Conservation (phyloP, 2,113 vertebrate species). For the Desmodus rotundus region DNA sequence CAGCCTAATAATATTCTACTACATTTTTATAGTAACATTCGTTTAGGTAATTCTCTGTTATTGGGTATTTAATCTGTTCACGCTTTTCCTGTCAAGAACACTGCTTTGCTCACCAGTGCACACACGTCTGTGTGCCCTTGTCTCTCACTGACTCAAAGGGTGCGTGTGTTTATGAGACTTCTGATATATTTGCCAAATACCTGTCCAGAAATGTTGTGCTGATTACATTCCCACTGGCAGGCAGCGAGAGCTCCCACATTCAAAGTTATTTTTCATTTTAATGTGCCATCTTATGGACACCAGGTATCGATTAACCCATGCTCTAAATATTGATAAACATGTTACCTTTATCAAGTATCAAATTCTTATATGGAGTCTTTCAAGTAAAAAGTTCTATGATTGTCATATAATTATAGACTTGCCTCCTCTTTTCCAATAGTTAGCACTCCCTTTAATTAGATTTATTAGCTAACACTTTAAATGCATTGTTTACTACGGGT, state of each 20-base stretch:
- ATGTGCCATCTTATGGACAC: neutral
- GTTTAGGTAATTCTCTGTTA: neutral
- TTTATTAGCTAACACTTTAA: neutral
- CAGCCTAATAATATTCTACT: neutral
- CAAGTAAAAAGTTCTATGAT: too few species aligned
- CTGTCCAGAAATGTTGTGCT: constrained; percentile 22
- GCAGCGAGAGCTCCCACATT: neutral
- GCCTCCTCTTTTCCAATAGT: neutral
- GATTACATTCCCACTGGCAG: neutral
- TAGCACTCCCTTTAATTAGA: neutral
- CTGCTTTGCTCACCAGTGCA: neutral
- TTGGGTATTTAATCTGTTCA: neutral
- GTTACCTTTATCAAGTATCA: neutral
- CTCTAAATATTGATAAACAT: neutral
- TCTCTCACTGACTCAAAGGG: neutral
- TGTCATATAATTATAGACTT: too few species aligned
- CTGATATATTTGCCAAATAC: constrained; percentile 18
- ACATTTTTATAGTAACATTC: neutral
- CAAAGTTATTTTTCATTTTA: neutral
- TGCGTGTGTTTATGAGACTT: neutral
- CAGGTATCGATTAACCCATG: neutral
- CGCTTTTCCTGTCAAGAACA: neutral
- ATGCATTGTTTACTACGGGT: neutral
- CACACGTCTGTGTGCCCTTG: neutral
- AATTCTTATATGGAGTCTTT: neutral